These are phyloP conservation scores for Lamellibrachia columna DNA, from an alignment of 2,888 invertebrate species.

Conservation along the genomic window DNA sequence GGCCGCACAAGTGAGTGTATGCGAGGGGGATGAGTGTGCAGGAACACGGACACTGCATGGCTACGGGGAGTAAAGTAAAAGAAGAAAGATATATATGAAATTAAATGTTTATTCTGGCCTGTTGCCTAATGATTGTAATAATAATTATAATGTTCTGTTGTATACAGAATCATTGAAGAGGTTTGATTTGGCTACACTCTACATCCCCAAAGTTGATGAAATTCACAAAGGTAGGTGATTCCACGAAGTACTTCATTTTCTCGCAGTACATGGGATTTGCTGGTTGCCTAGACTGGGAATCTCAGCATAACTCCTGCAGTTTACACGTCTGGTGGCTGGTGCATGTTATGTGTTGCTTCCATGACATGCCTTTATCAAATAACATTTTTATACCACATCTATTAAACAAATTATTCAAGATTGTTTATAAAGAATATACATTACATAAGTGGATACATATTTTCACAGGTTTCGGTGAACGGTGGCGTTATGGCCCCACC, in stretches of 20 bases:
- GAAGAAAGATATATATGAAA: no score
- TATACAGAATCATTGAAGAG: neutral
- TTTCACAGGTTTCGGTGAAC: no score
- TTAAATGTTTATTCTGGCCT: neutral
- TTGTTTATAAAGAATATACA: no score
- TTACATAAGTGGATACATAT: no score
- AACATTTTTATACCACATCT: neutral
- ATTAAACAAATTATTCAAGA: no score
- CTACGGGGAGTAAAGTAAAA: no score
- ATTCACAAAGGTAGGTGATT: neutral
- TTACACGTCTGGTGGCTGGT: neutral
- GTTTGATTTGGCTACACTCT: constrained; percentile 4
- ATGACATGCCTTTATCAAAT: neutral
- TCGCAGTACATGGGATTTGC: neutral
- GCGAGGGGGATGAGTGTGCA: no score
- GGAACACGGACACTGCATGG: no score
- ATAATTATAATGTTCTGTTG: neutral
- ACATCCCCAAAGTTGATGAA: constrained; percentile 9
- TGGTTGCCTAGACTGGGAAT: neutral
- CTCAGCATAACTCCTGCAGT: neutral
- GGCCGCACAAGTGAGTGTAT: no score
- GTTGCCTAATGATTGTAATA: neutral
- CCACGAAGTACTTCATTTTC: neutral
- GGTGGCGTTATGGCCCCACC: no score
- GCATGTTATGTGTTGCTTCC: neutral